Evolutionary conservation across 2,113 vertebrate species (phyloP).

Genomic region (Psittacus erithacus): DNA sequence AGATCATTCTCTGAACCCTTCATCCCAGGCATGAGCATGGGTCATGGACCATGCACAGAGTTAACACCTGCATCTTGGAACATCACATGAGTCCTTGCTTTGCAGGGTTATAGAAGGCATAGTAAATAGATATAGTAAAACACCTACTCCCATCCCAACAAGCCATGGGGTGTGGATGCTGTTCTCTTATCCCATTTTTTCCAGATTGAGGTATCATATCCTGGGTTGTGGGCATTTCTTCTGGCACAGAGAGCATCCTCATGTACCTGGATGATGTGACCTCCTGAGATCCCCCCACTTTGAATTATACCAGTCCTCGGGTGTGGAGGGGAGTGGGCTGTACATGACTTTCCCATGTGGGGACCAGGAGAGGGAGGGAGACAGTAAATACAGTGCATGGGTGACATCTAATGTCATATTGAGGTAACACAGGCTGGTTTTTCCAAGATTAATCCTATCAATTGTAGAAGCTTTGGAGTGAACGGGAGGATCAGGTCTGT

Average conservation of each 20-base stretch:
- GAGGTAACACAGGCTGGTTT: conserved; percentile 12
- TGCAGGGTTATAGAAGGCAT: neutral
- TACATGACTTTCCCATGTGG: neutral
- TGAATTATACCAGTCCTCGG: neutral
- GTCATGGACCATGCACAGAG: neutral
- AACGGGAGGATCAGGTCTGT: neutral
- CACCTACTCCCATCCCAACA: neutral
- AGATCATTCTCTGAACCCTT: neutral
- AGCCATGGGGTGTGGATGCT: accelerated
- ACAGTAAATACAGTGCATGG: conserved; percentile 18
- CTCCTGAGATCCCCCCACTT: neutral
- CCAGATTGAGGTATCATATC: neutral
- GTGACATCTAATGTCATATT: conserved; percentile 58
- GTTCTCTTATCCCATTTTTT: neutral
- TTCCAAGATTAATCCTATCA: neutral
- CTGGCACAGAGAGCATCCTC: neutral
- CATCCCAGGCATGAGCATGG: accelerated
- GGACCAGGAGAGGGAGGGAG: neutral
- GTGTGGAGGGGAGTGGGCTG: neutral
- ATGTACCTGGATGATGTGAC: neutral
- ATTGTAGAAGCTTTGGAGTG: neutral
- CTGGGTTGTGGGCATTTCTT: neutral
- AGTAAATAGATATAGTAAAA: neutral
- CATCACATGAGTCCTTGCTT: neutral
- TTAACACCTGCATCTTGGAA: neutral